Evolutionary conservation across 1,140 invertebrate genomes (phyloP).

Genomic region (Drosophila jambulina): DNA sequence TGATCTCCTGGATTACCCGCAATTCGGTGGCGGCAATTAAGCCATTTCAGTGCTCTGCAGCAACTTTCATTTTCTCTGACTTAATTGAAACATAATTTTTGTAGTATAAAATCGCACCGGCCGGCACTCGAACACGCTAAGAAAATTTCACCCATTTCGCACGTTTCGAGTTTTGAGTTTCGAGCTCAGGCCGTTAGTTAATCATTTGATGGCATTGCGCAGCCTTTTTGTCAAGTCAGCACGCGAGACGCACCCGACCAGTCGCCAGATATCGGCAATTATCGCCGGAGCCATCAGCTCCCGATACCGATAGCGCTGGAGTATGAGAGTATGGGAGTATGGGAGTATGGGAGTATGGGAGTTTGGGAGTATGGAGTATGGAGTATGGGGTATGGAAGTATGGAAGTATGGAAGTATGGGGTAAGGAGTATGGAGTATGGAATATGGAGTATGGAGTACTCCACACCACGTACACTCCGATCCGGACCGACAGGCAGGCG

Average conservation of each 20-base stretch:
- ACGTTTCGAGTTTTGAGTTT: conserved; percentile 49
- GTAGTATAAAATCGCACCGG: conserved; percentile 68
- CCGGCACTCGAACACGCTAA: conserved; percentile 65
- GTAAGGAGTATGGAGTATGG: neutral
- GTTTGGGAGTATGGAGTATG: neutral
- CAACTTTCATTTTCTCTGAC: conserved; percentile 78
- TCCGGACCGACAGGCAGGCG: conserved; percentile 16
- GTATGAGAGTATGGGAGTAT: no score
- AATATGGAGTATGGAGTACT: neutral
- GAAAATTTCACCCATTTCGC: conserved; percentile 79
- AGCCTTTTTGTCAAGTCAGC: conserved; percentile 73
- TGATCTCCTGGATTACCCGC: conserved; percentile 41
- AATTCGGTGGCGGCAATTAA: conserved; percentile 63
- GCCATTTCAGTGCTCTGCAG: conserved; percentile 70
- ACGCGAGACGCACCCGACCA: conserved; percentile 56
- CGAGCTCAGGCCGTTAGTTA: conserved; percentile 65
- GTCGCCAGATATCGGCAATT: conserved; percentile 69
- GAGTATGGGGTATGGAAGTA: neutral
- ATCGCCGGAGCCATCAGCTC: conserved; percentile 68
- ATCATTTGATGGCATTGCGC: conserved; percentile 80
- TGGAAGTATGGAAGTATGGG: neutral
- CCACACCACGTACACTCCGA: neutral
- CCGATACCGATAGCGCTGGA: conserved; percentile 51
- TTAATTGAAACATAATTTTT: conserved; percentile 83
- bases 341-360: no score